phyloP scores from a whole-genome alignment of 2,888 invertebrate species.

The Andrena bicolor region DNA sequence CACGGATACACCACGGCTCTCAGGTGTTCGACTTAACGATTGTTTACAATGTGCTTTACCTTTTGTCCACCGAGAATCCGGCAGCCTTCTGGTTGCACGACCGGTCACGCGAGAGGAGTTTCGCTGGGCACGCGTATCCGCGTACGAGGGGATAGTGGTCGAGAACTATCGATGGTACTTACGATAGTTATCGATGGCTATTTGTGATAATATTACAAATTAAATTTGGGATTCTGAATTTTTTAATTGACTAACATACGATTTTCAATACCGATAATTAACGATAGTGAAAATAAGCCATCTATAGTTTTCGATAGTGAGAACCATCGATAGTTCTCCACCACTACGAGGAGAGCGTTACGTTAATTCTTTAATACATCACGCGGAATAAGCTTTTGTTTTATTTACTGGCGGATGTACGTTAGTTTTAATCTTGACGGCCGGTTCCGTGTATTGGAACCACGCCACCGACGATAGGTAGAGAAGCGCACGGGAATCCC shows the following conservation, averaged over 20 bases:
- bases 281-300: too few species aligned
- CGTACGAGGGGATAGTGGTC: background rate
- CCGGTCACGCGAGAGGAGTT: background rate
- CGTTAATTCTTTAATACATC: background rate
- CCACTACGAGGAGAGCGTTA: background rate
- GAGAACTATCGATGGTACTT: too few species aligned
- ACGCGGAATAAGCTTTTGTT: background rate
- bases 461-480: too few species aligned
- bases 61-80: background rate
- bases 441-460: background rate
- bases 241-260: too few species aligned
- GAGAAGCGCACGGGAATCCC: background rate
- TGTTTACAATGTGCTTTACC: constrained; percentile 35
- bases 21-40: constrained; percentile 1
- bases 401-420: background rate
- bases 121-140: background rate
- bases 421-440: background rate
- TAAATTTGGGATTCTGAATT: too few species aligned
- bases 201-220: too few species aligned
- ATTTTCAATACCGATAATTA: too few species aligned
- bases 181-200: too few species aligned
- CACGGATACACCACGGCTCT: background rate
- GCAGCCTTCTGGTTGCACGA: background rate
- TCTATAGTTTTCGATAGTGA: too few species aligned
- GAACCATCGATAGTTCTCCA: too few species aligned